phyloP scores from a whole-genome alignment of 2,797 vertebrate species.

The Chromobotia macracanthus region DNA sequence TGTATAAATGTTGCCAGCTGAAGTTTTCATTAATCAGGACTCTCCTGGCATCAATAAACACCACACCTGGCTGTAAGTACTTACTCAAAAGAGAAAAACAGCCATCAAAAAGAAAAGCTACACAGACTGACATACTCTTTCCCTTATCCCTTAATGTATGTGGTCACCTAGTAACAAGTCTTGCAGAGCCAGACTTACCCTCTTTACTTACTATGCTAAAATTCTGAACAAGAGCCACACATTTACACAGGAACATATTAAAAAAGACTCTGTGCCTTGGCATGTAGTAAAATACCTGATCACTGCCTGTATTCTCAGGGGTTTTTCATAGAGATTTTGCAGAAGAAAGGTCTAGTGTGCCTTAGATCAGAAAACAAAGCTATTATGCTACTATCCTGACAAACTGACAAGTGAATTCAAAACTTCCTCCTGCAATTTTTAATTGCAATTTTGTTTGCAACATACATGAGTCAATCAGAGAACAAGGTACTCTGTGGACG shows the following conservation, averaged over 20 bases:
- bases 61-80: background rate
- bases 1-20: conserved; percentile 5
- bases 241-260: too few species aligned
- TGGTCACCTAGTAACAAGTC: background rate
- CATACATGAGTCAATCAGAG: background rate
- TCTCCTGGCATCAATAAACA: background rate
- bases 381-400: too few species aligned
- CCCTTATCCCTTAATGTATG: background rate
- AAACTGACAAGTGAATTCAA: too few species aligned
- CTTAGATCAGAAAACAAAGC: too few species aligned
- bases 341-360: too few species aligned
- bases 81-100: background rate
- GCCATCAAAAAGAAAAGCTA: background rate
- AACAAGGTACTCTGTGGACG: background rate
- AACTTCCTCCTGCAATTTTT: too few species aligned
- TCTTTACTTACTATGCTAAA: too few species aligned
- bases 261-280: too few species aligned
- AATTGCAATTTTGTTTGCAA: background rate
- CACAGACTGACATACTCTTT: background rate
- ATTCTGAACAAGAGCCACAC: too few species aligned
- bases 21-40: background rate
- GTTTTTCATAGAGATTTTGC: too few species aligned
- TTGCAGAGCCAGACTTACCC: background rate
- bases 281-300: too few species aligned
- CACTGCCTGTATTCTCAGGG: too few species aligned